These are phyloP conservation scores for Aphidius gifuensis DNA, from an alignment of 1,140 invertebrate genomes.

Conservation along the genomic window DNA sequence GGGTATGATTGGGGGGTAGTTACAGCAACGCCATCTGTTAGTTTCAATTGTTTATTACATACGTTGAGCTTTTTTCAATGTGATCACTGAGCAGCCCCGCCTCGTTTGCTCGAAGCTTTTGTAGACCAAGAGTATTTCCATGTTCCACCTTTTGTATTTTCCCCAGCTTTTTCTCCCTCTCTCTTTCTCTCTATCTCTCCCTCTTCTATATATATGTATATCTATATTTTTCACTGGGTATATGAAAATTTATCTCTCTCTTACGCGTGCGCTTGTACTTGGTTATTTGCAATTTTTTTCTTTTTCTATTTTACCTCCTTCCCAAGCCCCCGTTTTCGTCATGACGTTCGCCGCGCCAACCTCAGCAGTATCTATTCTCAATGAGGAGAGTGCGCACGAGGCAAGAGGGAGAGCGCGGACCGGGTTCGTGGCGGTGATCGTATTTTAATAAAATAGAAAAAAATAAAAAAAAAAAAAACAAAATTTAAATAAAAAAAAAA, in stretches of 20 bases:
- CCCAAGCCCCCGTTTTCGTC: slow-evolving; percentile 18
- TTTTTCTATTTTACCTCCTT: background rate
- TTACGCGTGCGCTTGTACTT: too few species aligned
- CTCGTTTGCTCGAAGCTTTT: slow-evolving; percentile 20
- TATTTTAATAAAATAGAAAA: slow-evolving; percentile 17
- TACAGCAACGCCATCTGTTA: slow-evolving; percentile 8
- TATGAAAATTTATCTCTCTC: too few species aligned
- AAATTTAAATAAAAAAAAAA: too few species aligned
- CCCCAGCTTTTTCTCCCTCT: background rate
- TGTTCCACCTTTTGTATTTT: too few species aligned
- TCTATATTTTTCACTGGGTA: too few species aligned
- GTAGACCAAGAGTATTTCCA: too few species aligned
- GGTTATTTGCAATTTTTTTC: too few species aligned
- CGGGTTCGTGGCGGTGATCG: slow-evolving; percentile 32
- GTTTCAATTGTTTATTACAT: background rate
- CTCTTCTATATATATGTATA: too few species aligned
- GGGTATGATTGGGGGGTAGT: too few species aligned
- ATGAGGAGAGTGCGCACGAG: slow-evolving; percentile 32
- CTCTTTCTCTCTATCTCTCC: slow-evolving; percentile 3
- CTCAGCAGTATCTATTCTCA: slow-evolving; percentile 28
- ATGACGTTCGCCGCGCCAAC: slow-evolving; percentile 14
- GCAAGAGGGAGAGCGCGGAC: slow-evolving; percentile 30
- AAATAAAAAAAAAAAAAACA: too few species aligned
- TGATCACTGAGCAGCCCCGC: slow-evolving; percentile 1
- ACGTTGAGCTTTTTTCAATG: background rate